Base-by-base conservation (phyloP, 2,113 vertebrate genomes). In the Entosphenus tridentatus region DNA sequence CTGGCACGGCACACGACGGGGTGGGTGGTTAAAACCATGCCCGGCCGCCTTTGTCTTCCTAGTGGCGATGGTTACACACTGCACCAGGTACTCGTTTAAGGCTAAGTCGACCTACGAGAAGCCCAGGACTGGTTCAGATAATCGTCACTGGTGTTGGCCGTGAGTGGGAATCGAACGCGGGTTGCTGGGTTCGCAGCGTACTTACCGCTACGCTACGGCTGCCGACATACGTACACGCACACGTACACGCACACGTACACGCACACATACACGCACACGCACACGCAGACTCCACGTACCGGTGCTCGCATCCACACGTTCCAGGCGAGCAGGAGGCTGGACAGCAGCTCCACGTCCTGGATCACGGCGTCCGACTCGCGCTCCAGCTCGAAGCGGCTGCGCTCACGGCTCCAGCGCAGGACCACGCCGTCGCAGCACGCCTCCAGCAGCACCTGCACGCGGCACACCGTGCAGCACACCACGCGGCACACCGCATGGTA, bases 241-340 rank as follows among this genome's bases (percentile, higher is more conserved):
- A 62, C 58, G 16, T 7, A 62, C 58, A 62, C 58, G 2, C 58
- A 62, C 58, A 62, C 58, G 16, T 16, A 62, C 58, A 62, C 58
- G 2, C 58, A 62, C 58, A 62, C 58, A 3, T 2, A 62, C 58
- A 62, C 58, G 2, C 58, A 62, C 58, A 62, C 58, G 16, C 58
- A 62, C 5, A 62, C 58, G 8, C 58, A 62, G 13, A 62, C 58
- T 17, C 13, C 16, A 13, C 16, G 58, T 17, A 62, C 86, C 83
- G 87, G 81, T 68, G 86, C 88, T 75, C 87, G 91, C 75, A 83
- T 83, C 93, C 93, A 98, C 76, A 96, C 85, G 78, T 93, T 95
- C 93, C 93, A 98, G 79, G 96, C 92, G 73, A 96, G 78, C 67
- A 98, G 75, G 2, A 96, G 70, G 54, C 93, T 84, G 73, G 91